Conservation (phyloP, 2,888 invertebrate genomes). For the Erebia epiphron region DNA sequence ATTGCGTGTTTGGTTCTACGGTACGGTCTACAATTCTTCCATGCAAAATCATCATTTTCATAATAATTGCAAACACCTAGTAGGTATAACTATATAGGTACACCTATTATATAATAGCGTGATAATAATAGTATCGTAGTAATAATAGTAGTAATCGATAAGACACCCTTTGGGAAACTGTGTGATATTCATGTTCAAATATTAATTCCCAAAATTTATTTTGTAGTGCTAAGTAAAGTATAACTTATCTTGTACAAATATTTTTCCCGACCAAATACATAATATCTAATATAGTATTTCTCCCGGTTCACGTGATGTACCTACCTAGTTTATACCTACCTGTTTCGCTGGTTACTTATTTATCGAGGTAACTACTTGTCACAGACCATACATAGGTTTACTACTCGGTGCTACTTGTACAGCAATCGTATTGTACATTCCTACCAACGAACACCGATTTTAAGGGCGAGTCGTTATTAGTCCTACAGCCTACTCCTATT, state of each 20-base stretch:
- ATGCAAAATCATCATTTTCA: no score
- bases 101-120: no score
- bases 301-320: constrained; percentile 7
- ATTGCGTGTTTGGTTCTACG: no score
- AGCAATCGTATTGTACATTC: background rate
- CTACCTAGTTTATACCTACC: background rate
- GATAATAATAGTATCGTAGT: constrained; percentile 7
- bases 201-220: constrained; percentile 15
- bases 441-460: background rate
- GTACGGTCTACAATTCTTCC: no score
- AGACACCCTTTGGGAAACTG: constrained; percentile 21
- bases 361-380: background rate
- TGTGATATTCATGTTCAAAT: constrained; percentile 15
- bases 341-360: no score
- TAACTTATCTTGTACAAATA: constrained; percentile 28
- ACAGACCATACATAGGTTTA: no score
- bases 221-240: constrained; percentile 10
- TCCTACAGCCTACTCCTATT: no score
- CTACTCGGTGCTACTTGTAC: no score
- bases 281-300: background rate
- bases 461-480: background rate
- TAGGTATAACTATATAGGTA: no score
- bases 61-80: no score
- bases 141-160: constrained; percentile 10
- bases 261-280: constrained; percentile 17